A percentile compares a stretch with the other conserved stretches of the same genome.
Conservation (phyloP, 1,140 invertebrate genomes). For the Aplysia californica region DNA sequence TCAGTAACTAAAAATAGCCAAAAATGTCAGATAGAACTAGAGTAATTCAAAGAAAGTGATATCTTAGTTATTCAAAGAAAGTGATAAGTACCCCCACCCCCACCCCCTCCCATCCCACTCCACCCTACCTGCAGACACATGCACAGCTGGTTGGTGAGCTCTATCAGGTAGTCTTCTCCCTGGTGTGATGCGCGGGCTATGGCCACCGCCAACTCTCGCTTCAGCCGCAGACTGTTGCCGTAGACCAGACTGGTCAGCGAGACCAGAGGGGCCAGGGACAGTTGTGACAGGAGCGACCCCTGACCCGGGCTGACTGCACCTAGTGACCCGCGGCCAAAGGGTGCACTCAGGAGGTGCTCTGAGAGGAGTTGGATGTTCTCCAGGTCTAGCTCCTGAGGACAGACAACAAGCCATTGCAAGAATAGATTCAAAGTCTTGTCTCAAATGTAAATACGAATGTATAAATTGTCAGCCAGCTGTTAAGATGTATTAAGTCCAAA, state of each 20-base stretch:
- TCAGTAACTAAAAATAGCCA: too few species aligned
- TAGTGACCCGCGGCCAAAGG: constrained; percentile 44
- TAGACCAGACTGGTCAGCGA: constrained; percentile 60
- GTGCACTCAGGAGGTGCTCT: constrained; percentile 59
- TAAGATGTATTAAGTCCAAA: too few species aligned
- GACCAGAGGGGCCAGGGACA: constrained; percentile 47
- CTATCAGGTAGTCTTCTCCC: constrained; percentile 66
- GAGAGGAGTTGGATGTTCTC: constrained; percentile 67
- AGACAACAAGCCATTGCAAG: too few species aligned
- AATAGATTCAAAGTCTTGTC: too few species aligned
- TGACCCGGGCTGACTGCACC: constrained; percentile 20
- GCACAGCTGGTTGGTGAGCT: constrained; percentile 65
- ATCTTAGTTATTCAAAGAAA: too few species aligned
- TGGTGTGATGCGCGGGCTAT: constrained; percentile 63
- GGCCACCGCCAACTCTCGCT: constrained; percentile 59
- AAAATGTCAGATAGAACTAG: too few species aligned
- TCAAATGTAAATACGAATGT: too few species aligned
- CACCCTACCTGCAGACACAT: constrained; percentile 64
- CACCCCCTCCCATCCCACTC: too few species aligned
- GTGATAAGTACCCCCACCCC: too few species aligned
- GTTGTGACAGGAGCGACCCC: constrained; percentile 26
- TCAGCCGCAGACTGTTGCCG: constrained; percentile 53
- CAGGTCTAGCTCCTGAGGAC: constrained; percentile 66
- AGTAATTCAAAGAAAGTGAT: too few species aligned
- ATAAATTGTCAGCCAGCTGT: neutral